A percentile compares a stretch with the other conserved stretches of the same genome.
phyloP scores from a whole-genome alignment of 2,888 invertebrate species.

The Clunio marinus region DNA sequence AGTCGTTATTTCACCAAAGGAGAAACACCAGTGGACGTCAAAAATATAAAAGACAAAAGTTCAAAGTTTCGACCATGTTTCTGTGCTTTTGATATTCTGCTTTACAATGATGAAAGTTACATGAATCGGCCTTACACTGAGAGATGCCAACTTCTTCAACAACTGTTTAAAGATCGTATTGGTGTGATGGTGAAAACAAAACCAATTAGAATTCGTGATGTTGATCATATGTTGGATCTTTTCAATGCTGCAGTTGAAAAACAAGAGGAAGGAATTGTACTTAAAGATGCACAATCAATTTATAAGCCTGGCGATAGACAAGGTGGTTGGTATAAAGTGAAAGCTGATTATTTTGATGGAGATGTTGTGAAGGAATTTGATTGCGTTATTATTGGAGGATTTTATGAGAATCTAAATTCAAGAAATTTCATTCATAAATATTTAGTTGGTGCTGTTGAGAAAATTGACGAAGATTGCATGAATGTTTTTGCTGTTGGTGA shows the following conservation, averaged over 20 bases:
- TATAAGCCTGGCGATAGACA: slow-evolving; percentile 79
- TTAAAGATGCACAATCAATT: slow-evolving; percentile 72
- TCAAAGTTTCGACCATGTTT: slow-evolving; percentile 70
- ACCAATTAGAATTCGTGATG: slow-evolving; percentile 50
- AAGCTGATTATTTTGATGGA: slow-evolving; percentile 81
- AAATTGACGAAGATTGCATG: slow-evolving; percentile 57
- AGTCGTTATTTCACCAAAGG: slow-evolving; percentile 69
- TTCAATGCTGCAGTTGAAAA: slow-evolving; percentile 77
- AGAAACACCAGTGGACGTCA: slow-evolving; percentile 83
- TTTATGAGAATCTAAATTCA: slow-evolving; percentile 53
- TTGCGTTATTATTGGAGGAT: slow-evolving; percentile 83
- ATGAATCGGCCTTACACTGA: slow-evolving; percentile 66
- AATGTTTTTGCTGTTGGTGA: slow-evolving; percentile 55
- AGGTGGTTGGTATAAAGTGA: slow-evolving; percentile 86
- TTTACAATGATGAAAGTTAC: slow-evolving; percentile 69
- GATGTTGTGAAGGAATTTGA: slow-evolving; percentile 83
- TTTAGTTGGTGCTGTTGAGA: slow-evolving; percentile 11
- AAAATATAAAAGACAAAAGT: slow-evolving; percentile 57
- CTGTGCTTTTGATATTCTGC: slow-evolving; percentile 81
- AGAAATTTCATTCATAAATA: slow-evolving; percentile 4
- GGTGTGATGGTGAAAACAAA: slow-evolving; percentile 66
- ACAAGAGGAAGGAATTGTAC: slow-evolving; percentile 85
- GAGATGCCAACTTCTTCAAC: slow-evolving; percentile 60
- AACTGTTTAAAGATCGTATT: slow-evolving; percentile 59
- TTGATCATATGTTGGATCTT: slow-evolving; percentile 64